These are phyloP conservation scores for Pammene aurita DNA, from an alignment of 2,888 invertebrate genomes.

Conservation along the genomic window DNA sequence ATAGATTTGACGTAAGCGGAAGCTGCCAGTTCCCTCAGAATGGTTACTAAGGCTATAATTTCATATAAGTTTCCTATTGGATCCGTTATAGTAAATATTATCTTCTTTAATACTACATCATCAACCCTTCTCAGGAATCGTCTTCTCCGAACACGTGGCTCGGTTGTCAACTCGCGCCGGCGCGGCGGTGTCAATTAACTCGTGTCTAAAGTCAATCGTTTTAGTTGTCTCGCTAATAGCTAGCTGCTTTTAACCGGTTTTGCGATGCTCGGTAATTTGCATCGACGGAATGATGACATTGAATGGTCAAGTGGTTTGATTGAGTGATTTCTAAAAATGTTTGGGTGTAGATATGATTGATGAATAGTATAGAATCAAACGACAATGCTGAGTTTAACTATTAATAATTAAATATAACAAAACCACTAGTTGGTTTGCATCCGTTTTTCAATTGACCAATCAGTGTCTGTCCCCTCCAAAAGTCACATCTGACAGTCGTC, in stretches of 20 bases:
- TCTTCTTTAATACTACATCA: not conserved
- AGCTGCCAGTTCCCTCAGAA: too few relatives aligned
- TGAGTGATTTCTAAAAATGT: slow-evolving; percentile 31
- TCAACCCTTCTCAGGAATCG: not conserved
- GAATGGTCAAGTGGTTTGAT: slow-evolving; percentile 39
- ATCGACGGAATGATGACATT: slow-evolving; percentile 31
- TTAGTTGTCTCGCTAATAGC: slow-evolving; percentile 57
- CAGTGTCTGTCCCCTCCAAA: too few relatives aligned
- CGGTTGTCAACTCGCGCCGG: not conserved
- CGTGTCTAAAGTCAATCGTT: slow-evolving; percentile 66
- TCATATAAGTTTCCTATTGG: too few relatives aligned
- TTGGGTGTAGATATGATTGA: slow-evolving; percentile 10
- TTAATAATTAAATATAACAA: too few relatives aligned
- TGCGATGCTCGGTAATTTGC: slow-evolving; percentile 18
- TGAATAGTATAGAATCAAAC: slow-evolving; percentile 4
- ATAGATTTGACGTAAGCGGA: too few relatives aligned
- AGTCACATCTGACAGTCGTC: too few relatives aligned
- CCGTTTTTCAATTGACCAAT: too few relatives aligned
- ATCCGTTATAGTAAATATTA: not conserved
- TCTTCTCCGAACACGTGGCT: not conserved
- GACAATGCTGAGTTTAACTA: too few relatives aligned
- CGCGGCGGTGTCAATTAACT: slow-evolving; percentile 47
- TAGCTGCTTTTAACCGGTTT: slow-evolving; percentile 56
- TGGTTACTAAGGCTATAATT: too few relatives aligned
- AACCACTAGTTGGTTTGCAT: too few relatives aligned